phyloP scores from a whole-genome alignment of 2,888 invertebrate genomes.

The Suillia variegata region DNA sequence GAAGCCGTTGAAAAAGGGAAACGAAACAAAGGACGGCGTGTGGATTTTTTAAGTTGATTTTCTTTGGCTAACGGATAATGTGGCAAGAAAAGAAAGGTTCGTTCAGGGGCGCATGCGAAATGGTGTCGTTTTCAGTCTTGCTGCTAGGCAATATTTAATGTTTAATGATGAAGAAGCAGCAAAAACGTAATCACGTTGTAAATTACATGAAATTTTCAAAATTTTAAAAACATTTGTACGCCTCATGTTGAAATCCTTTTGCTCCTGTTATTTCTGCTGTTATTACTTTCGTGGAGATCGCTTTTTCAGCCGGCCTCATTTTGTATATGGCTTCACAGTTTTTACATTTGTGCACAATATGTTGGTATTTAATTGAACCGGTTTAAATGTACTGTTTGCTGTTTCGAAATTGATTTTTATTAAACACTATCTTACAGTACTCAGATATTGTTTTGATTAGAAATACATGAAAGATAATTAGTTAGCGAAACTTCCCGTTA shows the following conservation, averaged over 20 bases:
- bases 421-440: no score
- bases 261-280: background rate
- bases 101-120: constrained; percentile 6
- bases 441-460: no score
- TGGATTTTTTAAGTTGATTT: background rate
- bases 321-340: background rate
- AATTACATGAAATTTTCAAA: constrained; percentile 45
- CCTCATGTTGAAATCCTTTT: background rate
- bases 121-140: background rate
- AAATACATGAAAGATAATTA: no score
- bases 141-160: constrained; percentile 37
- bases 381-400: no score
- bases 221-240: background rate
- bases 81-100: constrained; percentile 12
- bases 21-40: no score
- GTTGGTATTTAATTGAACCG: no score
- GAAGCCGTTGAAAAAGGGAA: constrained; percentile 36
- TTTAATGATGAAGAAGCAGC: constrained; percentile 52
- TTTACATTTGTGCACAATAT: background rate
- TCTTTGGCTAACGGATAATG: background rate
- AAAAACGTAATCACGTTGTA: constrained; percentile 55
- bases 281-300: background rate
- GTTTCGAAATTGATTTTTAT: no score
- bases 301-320: background rate
- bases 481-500: no score